A percentile compares a stretch with the other conserved stretches of the same genome.
These are phyloP conservation scores for Heliconius hortense DNA, from an alignment of 2,888 invertebrate species.

Conservation along the genomic window DNA sequence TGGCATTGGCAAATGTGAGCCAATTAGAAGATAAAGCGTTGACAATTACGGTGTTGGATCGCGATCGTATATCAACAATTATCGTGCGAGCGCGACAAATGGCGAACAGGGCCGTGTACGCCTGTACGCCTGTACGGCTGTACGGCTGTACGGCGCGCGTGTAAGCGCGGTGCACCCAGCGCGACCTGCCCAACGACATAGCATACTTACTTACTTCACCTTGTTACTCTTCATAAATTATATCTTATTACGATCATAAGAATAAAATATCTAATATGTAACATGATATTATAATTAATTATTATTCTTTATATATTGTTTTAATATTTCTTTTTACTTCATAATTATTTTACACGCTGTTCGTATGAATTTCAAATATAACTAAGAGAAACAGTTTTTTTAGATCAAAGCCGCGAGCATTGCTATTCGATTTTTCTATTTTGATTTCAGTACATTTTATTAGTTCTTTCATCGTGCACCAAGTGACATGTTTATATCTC, in stretches of 20 bases:
- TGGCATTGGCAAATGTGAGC: conserved; percentile 81
- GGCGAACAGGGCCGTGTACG: conserved; percentile 52
- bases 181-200: conserved; percentile 29
- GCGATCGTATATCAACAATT: conserved; percentile 82
- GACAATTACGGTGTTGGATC: conserved; percentile 80
- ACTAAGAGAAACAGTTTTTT: background rate
- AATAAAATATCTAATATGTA: background rate
- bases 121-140: too few species aligned
- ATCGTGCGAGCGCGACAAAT: conserved; percentile 80
- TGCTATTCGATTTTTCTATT: conserved; percentile 29
- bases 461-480: conserved; percentile 42
- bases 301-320: background rate
- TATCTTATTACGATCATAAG: background rate
- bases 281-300: background rate
- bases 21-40: conserved; percentile 83
- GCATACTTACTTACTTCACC: conserved; percentile 8
- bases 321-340: background rate
- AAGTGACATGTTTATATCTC: conserved; percentile 37
- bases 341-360: background rate
- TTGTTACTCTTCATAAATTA: conserved; percentile 24
- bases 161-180: conserved; percentile 40
- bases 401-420: conserved; percentile 33
- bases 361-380: background rate
- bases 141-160: conserved; percentile 16
- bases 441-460: conserved; percentile 35